Base-by-base conservation (phyloP, 2,888 invertebrate genomes). In the Hypsopygia costalis region DNA sequence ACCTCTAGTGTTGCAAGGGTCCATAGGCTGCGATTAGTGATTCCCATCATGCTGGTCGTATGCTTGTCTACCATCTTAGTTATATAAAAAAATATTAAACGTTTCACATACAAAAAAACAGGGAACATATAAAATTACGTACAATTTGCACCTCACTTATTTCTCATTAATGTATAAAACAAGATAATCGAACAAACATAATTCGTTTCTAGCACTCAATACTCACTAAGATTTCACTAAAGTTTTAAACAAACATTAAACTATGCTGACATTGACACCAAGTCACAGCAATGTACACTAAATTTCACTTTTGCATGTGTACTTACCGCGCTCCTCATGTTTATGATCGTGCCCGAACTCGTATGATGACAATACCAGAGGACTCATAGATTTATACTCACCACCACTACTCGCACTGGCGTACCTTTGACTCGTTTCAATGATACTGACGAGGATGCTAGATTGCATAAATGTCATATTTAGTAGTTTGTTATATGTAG, bases 261-360 rank as follows among this genome's bases (percentile, higher is more conserved):
- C 40, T 34, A 11, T 48, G 49, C 58, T 59, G 52, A 55, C 41
- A 41, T 47, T 49, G 38, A 46, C 54, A 49, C 1, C n/a, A 5
- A 25, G n/a, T n/a, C n/a, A n/a, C n/a, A n/a, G n/a, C n/a, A n/a
- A 38, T 51, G 60, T 60, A 56, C 55, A 69, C 57, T 57, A 52
- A 58, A 55, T 68, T 81, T 81, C 78, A 76, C 78, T 76, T 69
- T 70, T 58, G 47, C 45, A 42, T 46, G 47, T 56, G 54, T 67
- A 87, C 87, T 86, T 69, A 88, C 87, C 83, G 80, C 79, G 66
- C 69, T 74, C 66, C 71, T 80, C 87, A 86, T 86, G 72, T 56
- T 64, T 68, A 58, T 52, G 62, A 55, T 54, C 63, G 66, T 65
- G 70, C 57, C 64, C 60, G 63, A 56, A 62, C 58, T 69, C 81